These are phyloP conservation scores for Symphodus melops DNA, from an alignment of 2,113 vertebrate genomes.

Conservation along the genomic window DNA sequence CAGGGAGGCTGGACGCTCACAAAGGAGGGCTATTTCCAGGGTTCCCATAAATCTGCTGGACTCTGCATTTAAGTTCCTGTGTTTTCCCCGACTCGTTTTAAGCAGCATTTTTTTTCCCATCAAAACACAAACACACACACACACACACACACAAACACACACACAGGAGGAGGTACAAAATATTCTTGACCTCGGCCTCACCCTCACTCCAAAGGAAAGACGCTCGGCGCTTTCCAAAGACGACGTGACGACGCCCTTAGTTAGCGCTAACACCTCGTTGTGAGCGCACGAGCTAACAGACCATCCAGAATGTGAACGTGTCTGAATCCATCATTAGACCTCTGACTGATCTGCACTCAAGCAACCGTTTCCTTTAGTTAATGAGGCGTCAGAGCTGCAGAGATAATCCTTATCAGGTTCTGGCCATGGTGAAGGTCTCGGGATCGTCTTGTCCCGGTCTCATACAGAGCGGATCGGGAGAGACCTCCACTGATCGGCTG, in stretches of 20 bases:
- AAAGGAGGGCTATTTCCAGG: constrained; percentile 63
- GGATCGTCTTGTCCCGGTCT: no score
- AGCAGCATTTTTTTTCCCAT: neutral
- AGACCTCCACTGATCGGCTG: no score
- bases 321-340: no score
- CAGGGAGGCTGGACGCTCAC: constrained; percentile 48
- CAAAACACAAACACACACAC: constrained; percentile 13
- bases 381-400: no score
- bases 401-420: no score
- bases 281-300: neutral
- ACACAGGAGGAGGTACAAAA: constrained; percentile 4
- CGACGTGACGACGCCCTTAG: neutral
- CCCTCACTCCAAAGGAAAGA: constrained; percentile 9
- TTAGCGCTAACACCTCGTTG: neutral
- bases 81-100: neutral
- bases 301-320: no score
- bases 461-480: no score
- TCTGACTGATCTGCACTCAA: no score
- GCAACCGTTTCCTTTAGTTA: no score
- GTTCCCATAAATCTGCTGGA: constrained; percentile 62
- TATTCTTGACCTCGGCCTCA: constrained; percentile 36
- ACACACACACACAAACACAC: constrained; percentile 16
- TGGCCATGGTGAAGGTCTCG: no score
- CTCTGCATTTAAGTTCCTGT: constrained; percentile 15
- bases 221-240: neutral